These are phyloP conservation scores for Cinclus mexicanus DNA, from an alignment of 2,113 vertebrate species.

Conservation along the genomic window DNA sequence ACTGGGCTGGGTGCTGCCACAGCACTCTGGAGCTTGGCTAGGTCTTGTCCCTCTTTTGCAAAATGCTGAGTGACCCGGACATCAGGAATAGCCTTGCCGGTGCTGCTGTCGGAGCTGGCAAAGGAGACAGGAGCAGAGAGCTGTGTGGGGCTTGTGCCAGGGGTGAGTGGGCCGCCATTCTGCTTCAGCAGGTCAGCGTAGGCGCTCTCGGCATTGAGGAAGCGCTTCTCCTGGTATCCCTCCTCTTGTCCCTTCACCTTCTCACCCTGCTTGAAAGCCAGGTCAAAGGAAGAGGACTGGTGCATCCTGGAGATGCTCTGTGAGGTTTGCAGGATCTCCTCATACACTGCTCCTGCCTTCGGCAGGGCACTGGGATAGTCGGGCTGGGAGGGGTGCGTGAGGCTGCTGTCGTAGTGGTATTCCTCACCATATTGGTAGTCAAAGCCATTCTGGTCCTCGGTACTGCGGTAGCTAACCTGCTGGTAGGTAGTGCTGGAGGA, in stretches of 20 bases:
- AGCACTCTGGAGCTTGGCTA: constrained; percentile 81
- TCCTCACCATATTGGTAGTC: constrained; percentile 84
- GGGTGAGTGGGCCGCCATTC: constrained; percentile 81
- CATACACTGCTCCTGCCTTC: constrained; percentile 82
- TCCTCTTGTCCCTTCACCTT: constrained; percentile 60
- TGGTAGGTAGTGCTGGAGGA: constrained; percentile 73
- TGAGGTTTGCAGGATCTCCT: constrained; percentile 88
- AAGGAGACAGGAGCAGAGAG: constrained; percentile 89
- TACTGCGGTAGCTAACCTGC: constrained; percentile 70
- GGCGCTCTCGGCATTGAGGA: constrained; percentile 84
- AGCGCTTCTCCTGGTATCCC: constrained; percentile 79
- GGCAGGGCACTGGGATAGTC: constrained; percentile 71
- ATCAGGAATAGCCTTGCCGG: constrained; percentile 81
- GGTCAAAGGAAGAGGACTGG: constrained; percentile 76
- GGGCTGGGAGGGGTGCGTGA: constrained; percentile 54
- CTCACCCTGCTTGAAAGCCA: constrained; percentile 68
- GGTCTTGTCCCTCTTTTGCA: constrained; percentile 87
- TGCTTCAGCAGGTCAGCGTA: constrained; percentile 78
- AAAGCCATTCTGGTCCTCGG: constrained; percentile 64
- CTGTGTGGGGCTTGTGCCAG: constrained; percentile 95
- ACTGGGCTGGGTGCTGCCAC: constrained; percentile 74
- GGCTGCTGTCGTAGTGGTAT: constrained; percentile 70
- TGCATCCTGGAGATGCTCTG: constrained; percentile 79
- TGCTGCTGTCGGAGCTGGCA: constrained; percentile 61
- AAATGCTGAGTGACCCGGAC: constrained; percentile 91